Base-by-base conservation (phyloP, 2,797 vertebrate species). In the Halcyon leucocephala region DNA sequence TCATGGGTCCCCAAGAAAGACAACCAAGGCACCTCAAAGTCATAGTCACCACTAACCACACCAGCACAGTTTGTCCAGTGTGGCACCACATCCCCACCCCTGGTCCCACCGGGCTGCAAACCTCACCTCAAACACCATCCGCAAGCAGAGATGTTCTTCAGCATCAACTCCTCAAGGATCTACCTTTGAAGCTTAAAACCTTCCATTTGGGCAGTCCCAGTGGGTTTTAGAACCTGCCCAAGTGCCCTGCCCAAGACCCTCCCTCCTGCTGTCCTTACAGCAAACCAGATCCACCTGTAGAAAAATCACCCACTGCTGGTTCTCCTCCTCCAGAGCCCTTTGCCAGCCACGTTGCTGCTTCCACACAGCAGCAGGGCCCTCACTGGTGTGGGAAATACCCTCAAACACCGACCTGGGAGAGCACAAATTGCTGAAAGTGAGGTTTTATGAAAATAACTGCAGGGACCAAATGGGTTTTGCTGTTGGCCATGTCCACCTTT, bases 21-120 rank as follows among this genome's bases (percentile, higher is more conserved):
- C 0, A 6, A n/a, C 37, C 7, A 4, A 31, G n/a, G 25, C 21
- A 5, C 21, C 54, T 20, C 82, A 28, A 41, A 61, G 57, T 25
- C 33, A 25, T 1, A 17, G 21, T 25, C 54, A 33, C 61, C 22
- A 8, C 25, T 6, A 24, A 49, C 42, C 20, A 46, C 61, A 22
- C n/a, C 61, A 52, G 31, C 35, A 9, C 26, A 7, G 33, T 4
- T 13, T 12, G 10, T 33, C 33, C 6, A 0, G 3, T 1, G 4
- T 1, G 10, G 41, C 49, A 41, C 26, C 11, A 31, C 29, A 8
- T 33, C 55, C 62, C 58, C 65, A 25, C 6, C 51, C 33, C 33
- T 20, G 15, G 33, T 58, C 65, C 46, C 44, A 13, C 21, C 60
- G n/a, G 58, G 72, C 58, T 55, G n/a, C 10, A 42, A 33, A 60